A percentile compares a stretch with the other conserved stretches of the same genome.
phyloP scores from a whole-genome alignment of 2,113 vertebrate species.

The Amblyopsis rosae region DNA sequence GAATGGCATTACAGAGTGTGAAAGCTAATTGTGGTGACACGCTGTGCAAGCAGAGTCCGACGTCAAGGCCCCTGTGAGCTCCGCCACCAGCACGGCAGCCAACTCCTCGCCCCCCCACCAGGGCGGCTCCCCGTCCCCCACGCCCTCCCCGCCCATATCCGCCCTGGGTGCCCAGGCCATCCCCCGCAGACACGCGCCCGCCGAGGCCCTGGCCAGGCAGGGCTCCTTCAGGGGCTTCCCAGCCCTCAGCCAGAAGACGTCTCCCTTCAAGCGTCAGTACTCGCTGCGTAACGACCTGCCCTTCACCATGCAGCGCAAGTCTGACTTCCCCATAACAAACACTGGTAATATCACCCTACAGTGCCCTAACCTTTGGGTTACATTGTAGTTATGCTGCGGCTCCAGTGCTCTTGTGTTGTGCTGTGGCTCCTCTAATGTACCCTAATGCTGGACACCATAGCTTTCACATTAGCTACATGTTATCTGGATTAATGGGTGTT shows the following conservation, averaged over 20 bases:
- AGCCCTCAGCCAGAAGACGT: constrained; percentile 94
- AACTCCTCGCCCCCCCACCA: constrained; percentile 70
- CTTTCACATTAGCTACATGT: too few species aligned
- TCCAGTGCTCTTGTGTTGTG: too few species aligned
- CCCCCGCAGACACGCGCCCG: constrained; percentile 91
- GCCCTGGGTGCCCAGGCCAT: constrained; percentile 83
- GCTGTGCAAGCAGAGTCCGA: constrained; percentile 81
- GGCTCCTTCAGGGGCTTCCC: constrained; percentile 97
- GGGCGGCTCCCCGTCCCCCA: constrained; percentile 78
- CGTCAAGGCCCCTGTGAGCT: constrained; percentile 58
- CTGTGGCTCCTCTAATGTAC: too few species aligned
- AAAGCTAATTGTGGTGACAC: not conserved
- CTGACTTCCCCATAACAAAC: constrained; percentile 92
- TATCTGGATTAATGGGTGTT: too few species aligned
- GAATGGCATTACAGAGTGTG: too few species aligned
- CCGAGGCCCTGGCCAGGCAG: constrained; percentile 92
- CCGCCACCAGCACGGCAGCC: constrained; percentile 8
- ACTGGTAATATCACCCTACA: constrained; percentile 76
- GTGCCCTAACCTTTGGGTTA: too few species aligned
- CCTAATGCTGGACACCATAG: too few species aligned
- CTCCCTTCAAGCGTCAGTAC: constrained; percentile 95
- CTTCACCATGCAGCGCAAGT: constrained; percentile 95
- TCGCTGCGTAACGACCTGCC: constrained; percentile 96
- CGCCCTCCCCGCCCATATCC: constrained; percentile 82
- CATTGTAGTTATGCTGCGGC: too few species aligned